A percentile compares a stretch with the other conserved stretches of the same genome.
phyloP scores from a whole-genome alignment of 2,888 invertebrate species.

The Scelioninae gen. 1 region DNA sequence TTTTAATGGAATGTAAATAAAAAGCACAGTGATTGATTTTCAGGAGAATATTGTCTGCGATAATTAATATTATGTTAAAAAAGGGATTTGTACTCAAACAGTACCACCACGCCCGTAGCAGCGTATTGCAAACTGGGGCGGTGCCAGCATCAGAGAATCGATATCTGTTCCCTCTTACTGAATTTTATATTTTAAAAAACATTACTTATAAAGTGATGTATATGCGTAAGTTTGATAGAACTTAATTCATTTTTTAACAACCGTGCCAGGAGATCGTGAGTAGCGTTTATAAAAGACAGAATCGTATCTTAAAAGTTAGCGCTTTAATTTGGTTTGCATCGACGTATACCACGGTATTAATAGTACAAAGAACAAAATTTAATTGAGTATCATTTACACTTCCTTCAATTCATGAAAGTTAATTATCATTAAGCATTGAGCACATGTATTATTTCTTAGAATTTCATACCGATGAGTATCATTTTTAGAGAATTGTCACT shows the following conservation, averaged over 20 bases:
- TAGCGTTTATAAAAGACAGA: constrained; percentile 4
- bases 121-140: constrained; percentile 76
- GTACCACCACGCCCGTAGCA: constrained; percentile 62
- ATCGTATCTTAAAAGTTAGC: constrained; percentile 6
- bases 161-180: constrained; percentile 77
- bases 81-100: constrained; percentile 30
- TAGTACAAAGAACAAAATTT: constrained; percentile 1
- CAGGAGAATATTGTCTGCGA: no score
- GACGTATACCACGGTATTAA: background rate
- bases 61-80: constrained; percentile 55
- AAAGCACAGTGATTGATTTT: background rate
- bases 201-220: constrained; percentile 31
- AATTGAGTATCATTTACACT: constrained; percentile 6
- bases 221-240: constrained; percentile 4
- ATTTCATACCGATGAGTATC: background rate
- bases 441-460: background rate
- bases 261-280: background rate
- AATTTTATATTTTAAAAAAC: constrained; percentile 75
- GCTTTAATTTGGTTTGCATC: constrained; percentile 5
- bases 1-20: constrained; percentile 12
- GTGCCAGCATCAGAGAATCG: constrained; percentile 77
- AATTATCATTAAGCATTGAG: background rate
- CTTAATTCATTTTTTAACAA: constrained; percentile 12
- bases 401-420: background rate
- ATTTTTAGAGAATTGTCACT: no score